Percentiles rank a stretch among this genome's conserved stretches.
These are phyloP conservation scores for Sitta europaea DNA, from an alignment of 2,113 vertebrate species.

Conservation along the genomic window DNA sequence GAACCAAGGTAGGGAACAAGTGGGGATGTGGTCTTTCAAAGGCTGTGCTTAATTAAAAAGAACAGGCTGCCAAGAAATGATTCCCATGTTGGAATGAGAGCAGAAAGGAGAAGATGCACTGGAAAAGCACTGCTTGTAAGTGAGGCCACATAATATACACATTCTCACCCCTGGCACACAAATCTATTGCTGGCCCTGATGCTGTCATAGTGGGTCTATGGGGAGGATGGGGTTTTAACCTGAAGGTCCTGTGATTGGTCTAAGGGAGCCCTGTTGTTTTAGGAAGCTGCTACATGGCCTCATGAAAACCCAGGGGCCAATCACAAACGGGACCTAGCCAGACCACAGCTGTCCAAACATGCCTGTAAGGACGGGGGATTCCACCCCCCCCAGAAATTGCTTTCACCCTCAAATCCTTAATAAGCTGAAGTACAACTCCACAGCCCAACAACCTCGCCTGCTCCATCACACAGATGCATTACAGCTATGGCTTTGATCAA, in stretches of 20 bases:
- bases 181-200: not conserved
- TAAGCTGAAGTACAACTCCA: not conserved
- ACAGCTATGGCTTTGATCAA: not conserved
- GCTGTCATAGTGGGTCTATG: not conserved
- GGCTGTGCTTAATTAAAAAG: not conserved
- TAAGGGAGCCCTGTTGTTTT: not conserved
- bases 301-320: not conserved
- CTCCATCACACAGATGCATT: not conserved
- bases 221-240: not conserved
- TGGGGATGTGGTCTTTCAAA: not conserved
- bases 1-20: not conserved
- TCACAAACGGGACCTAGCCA: not conserved
- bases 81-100: not conserved
- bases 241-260: not conserved
- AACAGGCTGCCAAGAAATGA: not conserved
- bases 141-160: not conserved
- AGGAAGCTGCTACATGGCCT: not conserved
- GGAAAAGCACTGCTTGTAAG: not conserved
- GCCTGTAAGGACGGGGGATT: not conserved
- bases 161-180: not conserved
- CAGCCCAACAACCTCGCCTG: not conserved
- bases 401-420: not conserved
- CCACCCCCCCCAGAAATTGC: not conserved
- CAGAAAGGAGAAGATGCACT: not conserved
- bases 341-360: not conserved